phyloP scores from a whole-genome alignment of 2,888 invertebrate species.

The Diplolepis rosae region DNA sequence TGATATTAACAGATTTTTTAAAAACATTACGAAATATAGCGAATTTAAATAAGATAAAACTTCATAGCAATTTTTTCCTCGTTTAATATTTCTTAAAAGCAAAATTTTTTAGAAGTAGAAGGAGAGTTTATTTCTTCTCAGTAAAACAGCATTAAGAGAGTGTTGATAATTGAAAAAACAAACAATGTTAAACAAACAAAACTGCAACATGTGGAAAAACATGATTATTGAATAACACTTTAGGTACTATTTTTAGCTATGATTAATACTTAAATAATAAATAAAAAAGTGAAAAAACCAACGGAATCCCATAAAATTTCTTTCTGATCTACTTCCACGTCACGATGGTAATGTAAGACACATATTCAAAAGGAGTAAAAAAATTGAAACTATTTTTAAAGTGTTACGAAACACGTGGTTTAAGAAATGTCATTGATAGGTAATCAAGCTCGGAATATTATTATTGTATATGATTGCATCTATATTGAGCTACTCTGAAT shows the following conservation, averaged over 20 bases:
- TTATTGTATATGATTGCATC: neutral
- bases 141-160: neutral
- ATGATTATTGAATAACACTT: neutral
- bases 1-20: neutral
- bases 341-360: neutral
- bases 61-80: neutral
- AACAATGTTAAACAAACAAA: slow-evolving; percentile 19
- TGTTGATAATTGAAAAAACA: slow-evolving; percentile 28
- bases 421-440: neutral
- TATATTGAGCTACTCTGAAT: neutral
- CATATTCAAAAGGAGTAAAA: neutral
- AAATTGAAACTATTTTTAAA: neutral
- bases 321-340: neutral
- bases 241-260: neutral
- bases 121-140: no score
- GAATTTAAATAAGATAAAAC: slow-evolving; percentile 6
- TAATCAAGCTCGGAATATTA: neutral
- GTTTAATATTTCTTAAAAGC: neutral
- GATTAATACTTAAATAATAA: neutral
- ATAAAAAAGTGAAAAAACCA: neutral
- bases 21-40: neutral
- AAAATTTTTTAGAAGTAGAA: neutral
- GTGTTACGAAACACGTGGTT: neutral
- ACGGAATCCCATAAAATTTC: slow-evolving; percentile 1
- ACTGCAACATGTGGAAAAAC: neutral